Conservation (phyloP, 1,140 invertebrate species). For the Heliconius melpomene region DNA sequence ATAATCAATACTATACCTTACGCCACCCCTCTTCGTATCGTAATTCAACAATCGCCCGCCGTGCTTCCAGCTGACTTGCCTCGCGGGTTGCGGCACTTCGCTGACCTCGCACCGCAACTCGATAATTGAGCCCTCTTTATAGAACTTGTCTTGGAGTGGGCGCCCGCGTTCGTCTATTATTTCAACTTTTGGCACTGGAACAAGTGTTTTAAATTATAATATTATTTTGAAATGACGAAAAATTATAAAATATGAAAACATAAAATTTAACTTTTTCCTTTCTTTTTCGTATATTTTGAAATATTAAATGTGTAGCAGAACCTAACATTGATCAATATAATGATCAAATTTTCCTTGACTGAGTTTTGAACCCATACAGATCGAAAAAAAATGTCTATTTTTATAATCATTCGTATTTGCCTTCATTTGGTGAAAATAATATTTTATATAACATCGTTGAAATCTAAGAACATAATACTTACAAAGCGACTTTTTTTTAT, state of each 20-base stretch:
- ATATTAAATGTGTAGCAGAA: background rate
- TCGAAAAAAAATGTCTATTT: too few species aligned
- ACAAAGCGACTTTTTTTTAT: too few species aligned
- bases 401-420: too few species aligned
- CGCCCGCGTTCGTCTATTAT: constrained; percentile 91
- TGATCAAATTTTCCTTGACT: too few species aligned
- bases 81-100: constrained; percentile 88
- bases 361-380: too few species aligned
- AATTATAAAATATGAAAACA: too few species aligned
- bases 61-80: constrained; percentile 91
- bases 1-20: constrained; percentile 83
- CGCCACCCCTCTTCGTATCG: constrained; percentile 91
- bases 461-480: too few species aligned
- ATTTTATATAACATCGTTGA: too few species aligned
- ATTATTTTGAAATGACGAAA: too few species aligned
- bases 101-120: constrained; percentile 92
- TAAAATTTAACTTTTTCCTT: too few species aligned
- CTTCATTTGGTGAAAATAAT: too few species aligned
- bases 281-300: background rate
- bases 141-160: constrained; percentile 91
- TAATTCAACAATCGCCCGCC: constrained; percentile 90
- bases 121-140: constrained; percentile 93
- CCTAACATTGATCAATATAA: too few species aligned
- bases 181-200: constrained; percentile 90
- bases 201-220: background rate